phyloP scores from a whole-genome alignment of 2,888 invertebrate genomes.

The Panorpa germanica region DNA sequence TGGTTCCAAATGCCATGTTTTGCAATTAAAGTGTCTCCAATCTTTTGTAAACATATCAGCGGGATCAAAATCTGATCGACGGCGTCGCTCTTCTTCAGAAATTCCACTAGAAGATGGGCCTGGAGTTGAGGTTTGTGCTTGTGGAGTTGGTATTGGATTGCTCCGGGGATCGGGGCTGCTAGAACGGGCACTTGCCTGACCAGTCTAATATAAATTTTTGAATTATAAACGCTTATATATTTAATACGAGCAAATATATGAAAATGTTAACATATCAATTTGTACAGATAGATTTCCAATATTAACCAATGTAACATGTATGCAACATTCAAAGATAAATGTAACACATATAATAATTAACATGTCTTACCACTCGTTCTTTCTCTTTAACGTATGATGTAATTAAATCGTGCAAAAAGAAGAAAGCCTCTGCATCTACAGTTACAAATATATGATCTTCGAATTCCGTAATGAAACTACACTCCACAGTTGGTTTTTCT shows the following conservation, averaged over 20 bases:
- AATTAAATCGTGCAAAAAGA: constrained; percentile 92
- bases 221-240: constrained; percentile 6
- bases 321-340: constrained; percentile 3
- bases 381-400: constrained; percentile 91
- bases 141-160: not conserved
- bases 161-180: constrained; percentile 22
- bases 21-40: constrained; percentile 79
- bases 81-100: constrained; percentile 9
- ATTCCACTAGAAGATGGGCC: constrained; percentile 9
- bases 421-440: constrained; percentile 94
- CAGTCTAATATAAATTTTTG: constrained; percentile 16
- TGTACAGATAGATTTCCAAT: constrained; percentile 1
- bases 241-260: not conserved
- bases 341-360: constrained; percentile 11
- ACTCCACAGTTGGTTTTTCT: constrained; percentile 77
- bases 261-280: constrained; percentile 1
- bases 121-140: constrained; percentile 12
- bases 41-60: constrained; percentile 65
- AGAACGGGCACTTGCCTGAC: constrained; percentile 21
- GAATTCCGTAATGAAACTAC: constrained; percentile 96
- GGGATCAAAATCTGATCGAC: too few relatives aligned
- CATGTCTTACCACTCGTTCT: constrained; percentile 48
- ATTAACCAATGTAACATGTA: not conserved
- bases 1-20: constrained; percentile 93
- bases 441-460: constrained; percentile 97